Evolutionary conservation across 2,113 vertebrate species (phyloP).

Genomic region (Clarias macrocephalus): DNA sequence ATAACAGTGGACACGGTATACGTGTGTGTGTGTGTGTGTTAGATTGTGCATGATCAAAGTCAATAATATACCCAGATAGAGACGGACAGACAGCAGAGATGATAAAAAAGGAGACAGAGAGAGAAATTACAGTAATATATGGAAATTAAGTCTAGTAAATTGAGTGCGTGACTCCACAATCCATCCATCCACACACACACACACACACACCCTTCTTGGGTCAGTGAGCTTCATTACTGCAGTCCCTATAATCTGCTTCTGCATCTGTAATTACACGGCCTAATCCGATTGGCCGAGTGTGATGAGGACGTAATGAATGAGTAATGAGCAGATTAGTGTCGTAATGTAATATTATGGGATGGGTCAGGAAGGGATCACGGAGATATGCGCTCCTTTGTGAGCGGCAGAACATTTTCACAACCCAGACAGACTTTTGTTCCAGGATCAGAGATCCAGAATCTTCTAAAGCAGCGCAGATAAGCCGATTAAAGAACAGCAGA

Average conservation of each 20-base stretch:
- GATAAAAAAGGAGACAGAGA: not conserved
- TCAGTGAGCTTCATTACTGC: constrained; percentile 8
- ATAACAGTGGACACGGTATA: constrained; percentile 9
- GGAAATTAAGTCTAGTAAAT: not conserved
- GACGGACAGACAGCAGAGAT: not conserved
- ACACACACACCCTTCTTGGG: not conserved
- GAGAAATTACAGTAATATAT: constrained; percentile 7
- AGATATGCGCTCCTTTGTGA: not conserved
- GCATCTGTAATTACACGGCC: constrained; percentile 31
- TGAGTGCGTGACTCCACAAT: not conserved
- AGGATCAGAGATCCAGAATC: not conserved
- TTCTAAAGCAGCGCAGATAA: not conserved
- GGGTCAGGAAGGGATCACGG: constrained; percentile 23
- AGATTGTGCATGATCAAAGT: not conserved
- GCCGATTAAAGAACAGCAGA: not conserved
- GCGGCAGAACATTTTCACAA: not conserved
- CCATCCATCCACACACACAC: not conserved
- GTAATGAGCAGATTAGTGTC: constrained; percentile 41
- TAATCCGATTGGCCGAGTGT: constrained; percentile 44
- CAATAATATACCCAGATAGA: not conserved
- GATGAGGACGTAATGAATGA: constrained; percentile 44
- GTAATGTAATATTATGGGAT: constrained; percentile 46
- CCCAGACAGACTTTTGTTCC: not conserved
- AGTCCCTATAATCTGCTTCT: constrained; percentile 18
- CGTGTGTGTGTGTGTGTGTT: constrained; percentile 2